phyloP scores from a whole-genome alignment of 2,797 vertebrate genomes.

The Clamator glandarius region DNA sequence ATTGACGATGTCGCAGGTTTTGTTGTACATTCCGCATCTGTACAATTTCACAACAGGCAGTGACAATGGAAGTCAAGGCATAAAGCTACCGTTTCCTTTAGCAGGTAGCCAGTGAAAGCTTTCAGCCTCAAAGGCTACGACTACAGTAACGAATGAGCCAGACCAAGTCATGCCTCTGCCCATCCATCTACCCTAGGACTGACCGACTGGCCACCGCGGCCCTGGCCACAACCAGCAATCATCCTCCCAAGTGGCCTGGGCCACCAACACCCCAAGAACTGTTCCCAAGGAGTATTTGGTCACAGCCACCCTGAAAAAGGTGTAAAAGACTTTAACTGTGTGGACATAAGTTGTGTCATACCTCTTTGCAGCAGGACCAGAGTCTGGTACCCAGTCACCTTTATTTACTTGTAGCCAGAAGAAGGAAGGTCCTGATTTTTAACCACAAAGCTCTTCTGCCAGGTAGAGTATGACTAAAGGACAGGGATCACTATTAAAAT shows the following conservation, averaged over 20 bases:
- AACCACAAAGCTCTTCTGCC: background rate
- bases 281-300: background rate
- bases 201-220: background rate
- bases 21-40: background rate
- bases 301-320: background rate
- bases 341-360: background rate
- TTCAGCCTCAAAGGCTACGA: background rate
- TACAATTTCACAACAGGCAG: background rate
- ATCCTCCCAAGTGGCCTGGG: background rate
- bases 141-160: background rate
- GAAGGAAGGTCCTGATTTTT: background rate
- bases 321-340: background rate
- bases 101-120: background rate
- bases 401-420: background rate
- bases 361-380: background rate
- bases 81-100: background rate
- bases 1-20: background rate
- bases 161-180: rapidly evolving
- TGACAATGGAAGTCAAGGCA: background rate
- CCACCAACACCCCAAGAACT: rapidly evolving
- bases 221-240: rapidly evolving
- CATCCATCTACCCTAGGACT: background rate
- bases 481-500: no score
- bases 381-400: background rate
- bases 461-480: background rate